phyloP scores from a whole-genome alignment of 1,140 invertebrate genomes.

The Rhopalosiphum maidis region DNA sequence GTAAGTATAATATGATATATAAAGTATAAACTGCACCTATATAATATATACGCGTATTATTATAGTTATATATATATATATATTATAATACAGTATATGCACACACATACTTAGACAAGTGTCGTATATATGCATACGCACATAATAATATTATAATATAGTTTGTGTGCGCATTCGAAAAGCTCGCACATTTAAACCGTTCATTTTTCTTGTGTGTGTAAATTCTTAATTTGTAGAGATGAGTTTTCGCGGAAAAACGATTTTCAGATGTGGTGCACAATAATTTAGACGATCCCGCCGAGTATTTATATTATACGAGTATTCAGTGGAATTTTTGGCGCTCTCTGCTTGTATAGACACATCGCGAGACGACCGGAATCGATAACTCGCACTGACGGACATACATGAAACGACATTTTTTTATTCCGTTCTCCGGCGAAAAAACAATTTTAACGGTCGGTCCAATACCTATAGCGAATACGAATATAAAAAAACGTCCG shows the following conservation, averaged over 20 bases:
- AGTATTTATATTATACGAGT: too few species aligned
- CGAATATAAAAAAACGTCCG: not conserved
- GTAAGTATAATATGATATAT: slow-evolving; percentile 2
- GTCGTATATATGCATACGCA: too few species aligned
- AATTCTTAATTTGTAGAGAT: not conserved
- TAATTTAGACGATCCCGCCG: too few species aligned
- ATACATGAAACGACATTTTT: not conserved
- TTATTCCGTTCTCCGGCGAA: not conserved
- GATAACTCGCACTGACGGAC: not conserved
- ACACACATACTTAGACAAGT: too few species aligned
- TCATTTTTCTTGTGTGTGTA: not conserved
- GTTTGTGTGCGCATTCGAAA: not conserved
- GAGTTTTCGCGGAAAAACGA: too few species aligned
- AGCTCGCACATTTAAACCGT: not conserved
- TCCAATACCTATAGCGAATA: not conserved
- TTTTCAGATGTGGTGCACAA: not conserved
- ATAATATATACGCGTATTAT: not conserved
- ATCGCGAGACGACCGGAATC: too few species aligned
- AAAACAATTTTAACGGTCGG: not conserved
- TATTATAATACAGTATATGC: too few species aligned
- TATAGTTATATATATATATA: too few species aligned
- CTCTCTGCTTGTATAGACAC: too few species aligned
- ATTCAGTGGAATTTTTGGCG: too few species aligned
- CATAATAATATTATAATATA: not conserved
- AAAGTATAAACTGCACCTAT: not conserved